Evolutionary conservation across 2,113 vertebrate genomes (phyloP), one percentile per base, ranked within the genome.

Genomic region (Dicaeum eximium): DNA sequence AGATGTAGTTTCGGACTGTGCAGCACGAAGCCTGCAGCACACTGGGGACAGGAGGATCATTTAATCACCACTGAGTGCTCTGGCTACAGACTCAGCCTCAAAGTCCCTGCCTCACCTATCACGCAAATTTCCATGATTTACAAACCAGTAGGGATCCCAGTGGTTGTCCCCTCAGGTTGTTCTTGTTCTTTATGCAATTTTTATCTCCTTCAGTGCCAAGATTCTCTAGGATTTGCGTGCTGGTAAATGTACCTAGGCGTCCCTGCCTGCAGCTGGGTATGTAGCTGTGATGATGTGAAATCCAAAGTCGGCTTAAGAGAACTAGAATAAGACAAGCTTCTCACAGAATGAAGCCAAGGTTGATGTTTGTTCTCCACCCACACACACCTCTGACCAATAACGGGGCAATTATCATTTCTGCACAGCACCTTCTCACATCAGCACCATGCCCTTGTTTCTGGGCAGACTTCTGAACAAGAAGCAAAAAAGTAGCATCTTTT

Each of bases 201-300:
- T 74, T 31, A 8, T 66, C n/a, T 48, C 51, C 42, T 66, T 30
- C 0, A 0, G 13, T 53, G 30, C 6, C 58, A 33, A 38, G 73
- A 48, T 33, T 31, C 5, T 60, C 10, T 15, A 47, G 15, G 24
- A 58, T 50, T 69, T 35, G 21, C 2, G 2, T 16, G 31, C 24
- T 71, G 21, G 7, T 48, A 20, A 17, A 35, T 6, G 38, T 23
- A 22, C 30, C 23, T 62, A 2, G 4, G 40, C 24, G 62, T 50
- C 33, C 42, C 45, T 44, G 20, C 25, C 57, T 71, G 61, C 24
- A 86, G 72, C 38, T 45, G 47, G 10, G 11, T 30, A 8, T 0
- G 1, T 31, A 40, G 14, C 22, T n/a, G 13, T 24, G 30, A 38
- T 22, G 13, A 5, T 78, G 38, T 30, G 50, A 92, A 61, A 56